Evolutionary conservation across 2,113 vertebrate species (phyloP).

Genomic region (Heteronetta atricapilla): DNA sequence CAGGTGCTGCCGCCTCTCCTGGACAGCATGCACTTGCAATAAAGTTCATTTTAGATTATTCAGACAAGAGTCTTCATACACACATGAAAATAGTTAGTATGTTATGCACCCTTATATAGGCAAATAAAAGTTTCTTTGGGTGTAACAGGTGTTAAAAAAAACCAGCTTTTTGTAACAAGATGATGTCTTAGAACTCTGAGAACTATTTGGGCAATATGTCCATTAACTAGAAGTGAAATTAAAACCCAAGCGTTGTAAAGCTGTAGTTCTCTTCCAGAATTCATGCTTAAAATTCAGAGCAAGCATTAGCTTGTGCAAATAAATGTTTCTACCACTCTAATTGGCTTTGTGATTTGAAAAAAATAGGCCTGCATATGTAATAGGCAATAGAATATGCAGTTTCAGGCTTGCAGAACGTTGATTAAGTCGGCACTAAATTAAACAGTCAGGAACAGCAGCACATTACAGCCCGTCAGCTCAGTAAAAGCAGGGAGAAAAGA

Average conservation of each 20-base stretch:
- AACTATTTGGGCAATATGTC: not conserved
- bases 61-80: not conserved
- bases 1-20: not conserved
- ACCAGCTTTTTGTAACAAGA: not conserved
- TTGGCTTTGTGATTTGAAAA: not conserved
- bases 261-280: not conserved
- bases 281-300: not conserved
- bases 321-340: not conserved
- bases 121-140: not conserved
- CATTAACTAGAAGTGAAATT: not conserved
- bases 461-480: rapidly evolving
- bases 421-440: not conserved
- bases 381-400: rapidly evolving
- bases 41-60: not conserved
- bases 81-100: not conserved
- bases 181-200: not conserved
- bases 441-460: not conserved
- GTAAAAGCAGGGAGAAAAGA: not conserved
- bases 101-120: rapidly evolving
- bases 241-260: not conserved
- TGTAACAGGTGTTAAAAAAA: not conserved
- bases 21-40: not conserved
- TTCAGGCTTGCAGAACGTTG: not conserved
- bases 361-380: rapidly evolving
- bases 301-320: not conserved